These are phyloP conservation scores for Remorina albescens DNA, from an alignment of 2,797 vertebrate genomes.

Conservation along the genomic window DNA sequence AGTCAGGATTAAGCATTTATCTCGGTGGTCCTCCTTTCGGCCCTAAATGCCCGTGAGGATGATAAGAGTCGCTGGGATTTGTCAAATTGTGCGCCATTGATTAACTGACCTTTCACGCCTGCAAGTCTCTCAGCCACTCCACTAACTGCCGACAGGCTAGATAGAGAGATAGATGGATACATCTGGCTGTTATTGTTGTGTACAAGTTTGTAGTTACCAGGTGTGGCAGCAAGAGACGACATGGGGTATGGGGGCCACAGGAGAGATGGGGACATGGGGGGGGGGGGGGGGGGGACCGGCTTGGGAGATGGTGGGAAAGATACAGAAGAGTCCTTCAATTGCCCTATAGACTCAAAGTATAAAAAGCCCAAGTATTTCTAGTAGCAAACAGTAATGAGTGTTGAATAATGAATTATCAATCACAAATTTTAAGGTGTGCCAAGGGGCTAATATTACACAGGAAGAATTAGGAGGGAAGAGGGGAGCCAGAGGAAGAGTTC, in stretches of 20 bases:
- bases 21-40: constrained; percentile 80
- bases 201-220: constrained; percentile 86
- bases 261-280: constrained; percentile 19
- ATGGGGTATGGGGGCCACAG: constrained; percentile 50
- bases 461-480: constrained; percentile 57
- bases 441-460: constrained; percentile 63
- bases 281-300: constrained; percentile 8
- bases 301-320: constrained; percentile 45
- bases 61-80: constrained; percentile 88
- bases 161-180: constrained; percentile 86
- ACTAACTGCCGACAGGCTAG: constrained; percentile 83
- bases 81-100: constrained; percentile 89
- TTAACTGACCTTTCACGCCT: constrained; percentile 89
- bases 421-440: constrained; percentile 59
- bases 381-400: constrained; percentile 48
- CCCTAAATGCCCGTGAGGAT: constrained; percentile 83
- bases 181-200: constrained; percentile 85
- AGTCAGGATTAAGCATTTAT: constrained; percentile 86
- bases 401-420: constrained; percentile 72
- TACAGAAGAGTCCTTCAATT: constrained; percentile 68
- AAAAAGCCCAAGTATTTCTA: constrained; percentile 64
- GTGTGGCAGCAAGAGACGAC: constrained; percentile 70
- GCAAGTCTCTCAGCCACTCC: constrained; percentile 85
- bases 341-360: constrained; percentile 53
- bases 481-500: constrained; percentile 60